phyloP scores from a whole-genome alignment of 1,140 invertebrate species.

The Rhagoletis zephyria region DNA sequence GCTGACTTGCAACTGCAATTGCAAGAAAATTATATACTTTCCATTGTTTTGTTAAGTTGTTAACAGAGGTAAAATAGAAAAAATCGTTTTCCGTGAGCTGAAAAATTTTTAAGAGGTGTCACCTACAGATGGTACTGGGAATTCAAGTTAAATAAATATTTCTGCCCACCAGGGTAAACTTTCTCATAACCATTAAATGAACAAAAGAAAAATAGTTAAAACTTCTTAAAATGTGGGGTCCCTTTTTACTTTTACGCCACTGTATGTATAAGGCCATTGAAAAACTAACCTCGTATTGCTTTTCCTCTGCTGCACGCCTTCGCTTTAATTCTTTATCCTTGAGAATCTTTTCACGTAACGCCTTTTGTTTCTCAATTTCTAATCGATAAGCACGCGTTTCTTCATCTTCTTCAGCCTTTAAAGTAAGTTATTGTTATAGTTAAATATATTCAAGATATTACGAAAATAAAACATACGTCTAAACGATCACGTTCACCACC shows the following conservation, averaged over 20 bases:
- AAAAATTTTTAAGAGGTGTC: too few species aligned
- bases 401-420: constrained; percentile 76
- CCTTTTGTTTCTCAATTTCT: constrained; percentile 80
- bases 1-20: too few species aligned
- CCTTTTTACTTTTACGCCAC: too few species aligned
- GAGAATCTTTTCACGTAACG: constrained; percentile 77
- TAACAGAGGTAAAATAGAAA: too few species aligned
- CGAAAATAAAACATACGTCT: not conserved
- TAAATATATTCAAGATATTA: not conserved
- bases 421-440: constrained; percentile 51
- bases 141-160: too few species aligned
- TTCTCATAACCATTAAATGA: too few species aligned
- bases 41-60: too few species aligned
- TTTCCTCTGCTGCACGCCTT: constrained; percentile 75
- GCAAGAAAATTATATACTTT: too few species aligned
- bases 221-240: too few species aligned
- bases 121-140: too few species aligned
- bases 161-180: too few species aligned
- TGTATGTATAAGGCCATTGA: not conserved
- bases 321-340: constrained; percentile 78
- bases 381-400: constrained; percentile 78
- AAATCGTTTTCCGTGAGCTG: too few species aligned
- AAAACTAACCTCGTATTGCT: constrained; percentile 68
- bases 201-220: not conserved
- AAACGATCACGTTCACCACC: constrained; percentile 16